These are phyloP conservation scores for Drosophila azteca DNA, from an alignment of 1,140 invertebrate genomes.

Conservation along the genomic window DNA sequence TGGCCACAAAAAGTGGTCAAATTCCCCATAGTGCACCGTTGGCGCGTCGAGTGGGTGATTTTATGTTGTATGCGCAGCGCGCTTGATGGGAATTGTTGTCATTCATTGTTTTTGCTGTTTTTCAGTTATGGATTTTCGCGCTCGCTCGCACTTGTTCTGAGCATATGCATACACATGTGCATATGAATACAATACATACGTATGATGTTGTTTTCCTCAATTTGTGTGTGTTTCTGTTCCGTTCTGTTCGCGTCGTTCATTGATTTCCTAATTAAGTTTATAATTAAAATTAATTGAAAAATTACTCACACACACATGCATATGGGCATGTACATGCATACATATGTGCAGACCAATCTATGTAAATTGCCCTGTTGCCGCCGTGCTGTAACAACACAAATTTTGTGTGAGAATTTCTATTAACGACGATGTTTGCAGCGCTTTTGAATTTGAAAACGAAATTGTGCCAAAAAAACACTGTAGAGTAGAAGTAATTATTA, in stretches of 20 bases:
- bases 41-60: constrained; percentile 34
- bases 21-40: too few species aligned
- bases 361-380: constrained; percentile 57
- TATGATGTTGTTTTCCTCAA: constrained; percentile 63
- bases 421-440: constrained; percentile 7
- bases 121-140: constrained; percentile 41
- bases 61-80: constrained; percentile 66
- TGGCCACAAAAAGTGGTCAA: too few species aligned
- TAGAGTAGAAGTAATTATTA: constrained; percentile 64
- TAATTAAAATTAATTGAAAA: constrained; percentile 84
- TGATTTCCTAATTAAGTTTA: constrained; percentile 84
- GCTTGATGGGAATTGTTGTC: constrained; percentile 64
- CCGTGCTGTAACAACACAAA: constrained; percentile 54
- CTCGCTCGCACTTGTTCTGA: constrained; percentile 51
- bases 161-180: constrained; percentile 8
- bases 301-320: constrained; percentile 69
- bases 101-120: constrained; percentile 63
- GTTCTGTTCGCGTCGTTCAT: constrained; percentile 71
- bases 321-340: constrained; percentile 2
- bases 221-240: constrained; percentile 62
- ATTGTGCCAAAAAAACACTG: constrained; percentile 62
- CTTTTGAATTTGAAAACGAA: constrained; percentile 64
- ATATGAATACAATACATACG: not conserved
- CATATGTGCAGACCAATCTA: constrained; percentile 26
- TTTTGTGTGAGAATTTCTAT: constrained; percentile 1